Evolutionary conservation across 2,797 vertebrate species (phyloP).

Genomic region (Hirundo rustica): DNA sequence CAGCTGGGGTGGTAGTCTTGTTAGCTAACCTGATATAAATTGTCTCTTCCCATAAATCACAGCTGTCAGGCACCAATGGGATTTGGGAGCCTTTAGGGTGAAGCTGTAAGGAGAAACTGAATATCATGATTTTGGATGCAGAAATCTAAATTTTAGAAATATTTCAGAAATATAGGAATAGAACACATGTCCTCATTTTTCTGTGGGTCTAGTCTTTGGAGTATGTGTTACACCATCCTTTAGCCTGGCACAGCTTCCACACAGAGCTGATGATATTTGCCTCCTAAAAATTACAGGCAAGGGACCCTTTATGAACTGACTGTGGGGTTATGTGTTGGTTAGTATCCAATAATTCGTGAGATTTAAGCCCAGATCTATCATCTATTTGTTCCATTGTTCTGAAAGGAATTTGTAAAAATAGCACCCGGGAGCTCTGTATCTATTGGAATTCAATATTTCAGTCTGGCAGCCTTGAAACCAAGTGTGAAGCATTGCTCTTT

Average conservation of each 20-base stretch:
- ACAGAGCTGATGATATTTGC: neutral
- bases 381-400: neutral
- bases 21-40: neutral
- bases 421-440: neutral
- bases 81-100: neutral
- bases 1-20: neutral
- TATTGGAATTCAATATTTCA: conserved; percentile 46
- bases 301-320: neutral
- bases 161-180: neutral
- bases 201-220: neutral
- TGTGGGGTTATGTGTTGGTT: neutral
- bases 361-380: neutral
- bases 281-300: neutral
- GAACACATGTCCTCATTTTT: neutral
- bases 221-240: neutral
- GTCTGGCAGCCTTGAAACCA: neutral
- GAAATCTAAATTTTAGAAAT: neutral
- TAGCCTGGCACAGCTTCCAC: neutral
- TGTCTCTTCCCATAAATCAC: neutral
- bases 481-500: neutral
- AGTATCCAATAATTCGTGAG: neutral
- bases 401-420: conserved; percentile 41
- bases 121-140: neutral
- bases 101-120: neutral
- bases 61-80: neutral